Evolutionary conservation across 1,140 invertebrate species (phyloP).

Genomic region (Orchesella cincta): DNA sequence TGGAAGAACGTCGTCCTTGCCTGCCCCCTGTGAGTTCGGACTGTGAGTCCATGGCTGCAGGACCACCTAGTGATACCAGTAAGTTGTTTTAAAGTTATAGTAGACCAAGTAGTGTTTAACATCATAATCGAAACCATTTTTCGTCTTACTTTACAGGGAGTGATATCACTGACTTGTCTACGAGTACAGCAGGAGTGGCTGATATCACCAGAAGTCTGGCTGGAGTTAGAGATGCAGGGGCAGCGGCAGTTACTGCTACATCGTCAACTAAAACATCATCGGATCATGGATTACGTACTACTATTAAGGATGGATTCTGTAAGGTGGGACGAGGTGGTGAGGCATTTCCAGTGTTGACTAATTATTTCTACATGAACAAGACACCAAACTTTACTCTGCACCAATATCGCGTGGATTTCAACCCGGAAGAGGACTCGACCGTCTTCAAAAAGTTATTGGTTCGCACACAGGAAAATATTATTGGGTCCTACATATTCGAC

Average conservation of each 20-base stretch:
- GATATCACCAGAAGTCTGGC: too few species aligned
- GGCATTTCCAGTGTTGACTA: slow-evolving; percentile 64
- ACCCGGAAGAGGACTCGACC: slow-evolving; percentile 71
- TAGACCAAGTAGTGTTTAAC: too few species aligned
- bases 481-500: slow-evolving; percentile 57
- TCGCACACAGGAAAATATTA: slow-evolving; percentile 59
- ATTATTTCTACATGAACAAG: slow-evolving; percentile 73
- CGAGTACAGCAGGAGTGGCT: too few species aligned
- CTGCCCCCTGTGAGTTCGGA: too few species aligned
- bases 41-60: too few species aligned
- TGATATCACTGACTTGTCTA: too few species aligned
- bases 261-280: neutral
- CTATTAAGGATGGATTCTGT: neutral
- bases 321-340: slow-evolving; percentile 6
- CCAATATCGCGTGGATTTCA: slow-evolving; percentile 79
- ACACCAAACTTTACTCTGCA: slow-evolving; percentile 72
- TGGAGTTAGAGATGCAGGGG: neutral
- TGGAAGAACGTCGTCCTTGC: too few species aligned
- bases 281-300: neutral
- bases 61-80: too few species aligned
- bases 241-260: neutral
- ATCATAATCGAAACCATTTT: too few species aligned
- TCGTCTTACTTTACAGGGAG: too few species aligned
- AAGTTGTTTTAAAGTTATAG: too few species aligned
- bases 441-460: slow-evolving; percentile 64